Conservation (phyloP, 2,797 vertebrate species). For the Gadopsis marmoratus region DNA sequence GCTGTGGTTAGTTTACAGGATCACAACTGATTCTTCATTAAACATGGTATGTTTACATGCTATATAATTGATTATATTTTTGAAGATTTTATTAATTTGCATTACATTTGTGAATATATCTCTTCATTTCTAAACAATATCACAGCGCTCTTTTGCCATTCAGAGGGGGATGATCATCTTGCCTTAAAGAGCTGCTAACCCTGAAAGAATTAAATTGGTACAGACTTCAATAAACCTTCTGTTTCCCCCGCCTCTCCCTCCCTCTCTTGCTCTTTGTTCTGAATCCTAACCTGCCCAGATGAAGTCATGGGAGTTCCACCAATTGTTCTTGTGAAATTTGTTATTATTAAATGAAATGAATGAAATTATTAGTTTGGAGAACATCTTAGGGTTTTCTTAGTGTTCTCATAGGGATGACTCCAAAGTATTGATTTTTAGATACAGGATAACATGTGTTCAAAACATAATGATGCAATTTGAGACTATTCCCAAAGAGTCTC, state of each 20-base stretch:
- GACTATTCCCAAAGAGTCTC: neutral
- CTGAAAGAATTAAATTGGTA: neutral
- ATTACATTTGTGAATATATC: neutral
- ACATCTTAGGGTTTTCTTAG: constrained; percentile 40
- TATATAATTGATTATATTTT: neutral
- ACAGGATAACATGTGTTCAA: constrained; percentile 39
- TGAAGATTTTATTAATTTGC: neutral
- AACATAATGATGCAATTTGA: constrained; percentile 18
- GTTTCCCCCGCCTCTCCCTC: neutral
- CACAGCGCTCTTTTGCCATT: neutral
- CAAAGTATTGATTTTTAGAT: constrained; percentile 22
- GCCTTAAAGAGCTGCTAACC: neutral
- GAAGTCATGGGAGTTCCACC: constrained; percentile 68
- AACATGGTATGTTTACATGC: neutral
- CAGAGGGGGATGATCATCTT: neutral
- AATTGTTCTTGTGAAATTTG: constrained; percentile 65
- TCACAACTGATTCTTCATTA: neutral
- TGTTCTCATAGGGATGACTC: constrained; percentile 50
- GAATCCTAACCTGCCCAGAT: constrained; percentile 35
- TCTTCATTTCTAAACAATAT: neutral
- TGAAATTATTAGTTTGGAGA: constrained; percentile 46
- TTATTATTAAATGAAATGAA: neutral
- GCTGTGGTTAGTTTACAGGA: neutral
- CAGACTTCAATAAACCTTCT: neutral
- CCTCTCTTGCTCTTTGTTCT: constrained; percentile 58